Percentiles rank a stretch among this genome's conserved stretches.
Evolutionary conservation across 2,888 invertebrate genomes (phyloP).

Genomic region (Chrysina gloriosa): DNA sequence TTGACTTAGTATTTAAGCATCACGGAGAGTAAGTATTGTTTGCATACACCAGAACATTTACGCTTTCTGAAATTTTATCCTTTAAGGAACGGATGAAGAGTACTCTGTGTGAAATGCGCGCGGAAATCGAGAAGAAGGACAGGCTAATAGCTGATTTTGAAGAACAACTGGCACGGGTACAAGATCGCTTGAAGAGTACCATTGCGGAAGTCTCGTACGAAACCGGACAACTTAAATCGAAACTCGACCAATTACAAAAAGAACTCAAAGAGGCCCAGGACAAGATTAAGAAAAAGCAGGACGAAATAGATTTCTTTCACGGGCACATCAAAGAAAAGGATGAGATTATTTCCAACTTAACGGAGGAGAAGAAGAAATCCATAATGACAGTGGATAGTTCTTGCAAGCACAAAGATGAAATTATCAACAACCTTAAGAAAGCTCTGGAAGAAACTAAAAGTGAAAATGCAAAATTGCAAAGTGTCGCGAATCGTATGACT

Average conservation of each 20-base stretch:
- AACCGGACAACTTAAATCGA: conserved; percentile 53
- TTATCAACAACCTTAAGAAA: conserved; percentile 39
- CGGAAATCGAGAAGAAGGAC: conserved; percentile 59
- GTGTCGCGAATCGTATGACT: conserved; percentile 42
- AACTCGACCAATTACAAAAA: conserved; percentile 50
- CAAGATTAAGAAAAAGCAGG: conserved; percentile 41
- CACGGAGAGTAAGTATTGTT: conserved; percentile 20
- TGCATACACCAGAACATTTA: conserved; percentile 8
- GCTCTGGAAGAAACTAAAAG: conserved; percentile 47
- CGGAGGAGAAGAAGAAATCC: conserved; percentile 28
- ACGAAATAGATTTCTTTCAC: conserved; percentile 41
- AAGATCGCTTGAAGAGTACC: conserved; percentile 57
- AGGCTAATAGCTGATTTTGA: conserved; percentile 57
- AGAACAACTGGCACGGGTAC: conserved; percentile 57
- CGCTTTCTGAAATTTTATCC: conserved; percentile 22
- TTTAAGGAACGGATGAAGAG: conserved; percentile 57
- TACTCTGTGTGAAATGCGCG: conserved; percentile 56
- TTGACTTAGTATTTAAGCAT: conserved; percentile 40
- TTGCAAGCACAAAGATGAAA: conserved; percentile 42
- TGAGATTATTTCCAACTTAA: conserved; percentile 27
- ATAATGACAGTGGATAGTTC: not conserved
- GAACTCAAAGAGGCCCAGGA: conserved; percentile 34
- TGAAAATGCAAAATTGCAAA: conserved; percentile 44
- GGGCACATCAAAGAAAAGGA: conserved; percentile 40
- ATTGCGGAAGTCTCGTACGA: conserved; percentile 57